Base-by-base conservation (phyloP, 2,888 invertebrate species). In the Kryphioiulus occultus region DNA sequence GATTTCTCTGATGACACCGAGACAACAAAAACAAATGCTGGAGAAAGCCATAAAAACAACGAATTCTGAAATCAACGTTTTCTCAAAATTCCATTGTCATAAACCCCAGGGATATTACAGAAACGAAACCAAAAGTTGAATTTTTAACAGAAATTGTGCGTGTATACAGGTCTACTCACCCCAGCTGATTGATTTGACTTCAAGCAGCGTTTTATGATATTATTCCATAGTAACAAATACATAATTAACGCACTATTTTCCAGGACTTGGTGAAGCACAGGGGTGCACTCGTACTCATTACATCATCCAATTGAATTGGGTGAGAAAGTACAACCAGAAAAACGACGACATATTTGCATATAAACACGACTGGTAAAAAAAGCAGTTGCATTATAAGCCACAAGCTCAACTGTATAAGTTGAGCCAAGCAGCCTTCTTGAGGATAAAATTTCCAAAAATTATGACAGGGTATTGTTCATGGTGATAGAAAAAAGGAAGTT, bases 131-230 rank as follows among this genome's bases (percentile, higher is more conserved):
- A 30, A 78, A 78, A 30, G 30, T 30, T 78, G 78, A 78, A 78
- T 78, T 30, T 30, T 35, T 35, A 4, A 35, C n/a, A 30, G 0
- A 78, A 78, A 78, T 30, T 78, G 26, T 30, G n/a, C n/a, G n/a
- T n/a, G n/a, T n/a, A n/a, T n/a, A n/a, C n/a, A 30, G 78, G 78
- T 78, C 30, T 78, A 78, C 78, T 78, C 78, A 78, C 78, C 78
- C 78, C 78, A 78, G 78, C 78, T 78, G 78, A 78, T 78, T 78
- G 78, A 30, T 78, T 78, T 78, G 78, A 78, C 78, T 78, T 78
- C 15, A 78, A 78, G 30, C 78, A 78, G 30, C 78, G 78, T 30
- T 78, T 78, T 78, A 78, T 78, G 22, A 78, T 15, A 78, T 26
- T 78, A 78, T 78, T 78, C 78, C 78, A 78, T 30, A 78, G 78